Conservation (phyloP, 2,113 vertebrate genomes). For the Strigops habroptila region DNA sequence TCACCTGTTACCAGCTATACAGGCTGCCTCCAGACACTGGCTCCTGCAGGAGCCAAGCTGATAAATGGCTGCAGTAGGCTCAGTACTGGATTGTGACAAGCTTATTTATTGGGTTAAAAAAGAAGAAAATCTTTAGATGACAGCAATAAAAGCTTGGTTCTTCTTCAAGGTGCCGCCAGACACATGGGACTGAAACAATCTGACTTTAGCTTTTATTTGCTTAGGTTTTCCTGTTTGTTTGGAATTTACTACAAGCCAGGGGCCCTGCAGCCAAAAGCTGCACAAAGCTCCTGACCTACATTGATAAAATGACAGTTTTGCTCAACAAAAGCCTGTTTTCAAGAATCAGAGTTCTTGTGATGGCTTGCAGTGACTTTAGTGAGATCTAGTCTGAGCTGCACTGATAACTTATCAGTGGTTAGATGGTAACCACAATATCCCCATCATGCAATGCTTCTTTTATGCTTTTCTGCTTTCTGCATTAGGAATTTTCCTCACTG, state of each 20-base stretch:
- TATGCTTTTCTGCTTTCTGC: neutral
- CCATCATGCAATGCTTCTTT: neutral
- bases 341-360: neutral
- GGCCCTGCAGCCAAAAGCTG: neutral
- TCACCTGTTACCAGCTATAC: neutral
- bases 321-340: neutral
- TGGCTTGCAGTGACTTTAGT: neutral
- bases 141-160: neutral
- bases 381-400: neutral
- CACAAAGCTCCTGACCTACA: neutral
- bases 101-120: neutral
- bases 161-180: neutral
- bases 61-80: neutral
- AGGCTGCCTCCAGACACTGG: neutral
- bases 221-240: neutral
- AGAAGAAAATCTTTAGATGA: neutral
- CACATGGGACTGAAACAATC: neutral
- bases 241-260: neutral
- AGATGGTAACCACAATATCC: neutral
- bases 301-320: neutral
- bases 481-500: neutral
- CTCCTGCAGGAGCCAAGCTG: neutral
- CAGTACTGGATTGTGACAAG: neutral
- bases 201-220: neutral
- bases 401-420: neutral